Evolutionary conservation across 2,113 vertebrate species (phyloP).

Genomic region (Gymnobelideus leadbeateri): DNA sequence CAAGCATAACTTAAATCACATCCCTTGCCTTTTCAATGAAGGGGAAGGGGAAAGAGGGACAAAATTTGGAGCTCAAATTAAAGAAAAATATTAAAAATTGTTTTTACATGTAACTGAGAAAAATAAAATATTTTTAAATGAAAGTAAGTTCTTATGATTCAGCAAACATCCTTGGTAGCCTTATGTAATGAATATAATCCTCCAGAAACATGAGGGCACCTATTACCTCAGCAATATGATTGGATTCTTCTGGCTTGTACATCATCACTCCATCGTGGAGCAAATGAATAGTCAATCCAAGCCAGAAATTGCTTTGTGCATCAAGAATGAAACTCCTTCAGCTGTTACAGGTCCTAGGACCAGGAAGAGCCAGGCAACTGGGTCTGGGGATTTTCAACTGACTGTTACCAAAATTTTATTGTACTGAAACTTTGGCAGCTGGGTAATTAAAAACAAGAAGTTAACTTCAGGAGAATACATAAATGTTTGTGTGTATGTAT

Average conservation of each 20-base stretch:
- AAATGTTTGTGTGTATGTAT: slow-evolving; percentile 94
- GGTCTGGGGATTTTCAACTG: slow-evolving; percentile 90
- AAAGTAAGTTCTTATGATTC: too few species aligned
- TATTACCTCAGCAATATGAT: too few species aligned
- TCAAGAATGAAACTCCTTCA: slow-evolving; percentile 96
- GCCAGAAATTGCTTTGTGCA: slow-evolving; percentile 92
- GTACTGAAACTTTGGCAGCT: slow-evolving; percentile 94
- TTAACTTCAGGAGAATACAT: slow-evolving; percentile 93
- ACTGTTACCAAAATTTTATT: slow-evolving; percentile 93
- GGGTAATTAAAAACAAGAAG: slow-evolving; percentile 93
- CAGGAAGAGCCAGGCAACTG: slow-evolving; percentile 38
- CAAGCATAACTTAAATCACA: too few species aligned
- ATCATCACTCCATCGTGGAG: slow-evolving; percentile 92
- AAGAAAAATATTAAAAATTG: too few species aligned
- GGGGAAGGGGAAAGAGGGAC: too few species aligned
- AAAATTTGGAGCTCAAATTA: too few species aligned
- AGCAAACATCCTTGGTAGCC: too few species aligned
- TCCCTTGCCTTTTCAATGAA: too few species aligned
- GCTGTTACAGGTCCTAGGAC: slow-evolving; percentile 85
- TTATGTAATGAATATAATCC: too few species aligned
- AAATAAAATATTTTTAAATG: too few species aligned
- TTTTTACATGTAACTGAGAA: too few species aligned
- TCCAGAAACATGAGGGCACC: too few species aligned
- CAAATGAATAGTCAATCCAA: slow-evolving; percentile 92
- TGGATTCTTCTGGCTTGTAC: slow-evolving; percentile 86